These are phyloP conservation scores for Dorcus parallelipipedus DNA, from an alignment of 2,888 invertebrate genomes.

Conservation along the genomic window DNA sequence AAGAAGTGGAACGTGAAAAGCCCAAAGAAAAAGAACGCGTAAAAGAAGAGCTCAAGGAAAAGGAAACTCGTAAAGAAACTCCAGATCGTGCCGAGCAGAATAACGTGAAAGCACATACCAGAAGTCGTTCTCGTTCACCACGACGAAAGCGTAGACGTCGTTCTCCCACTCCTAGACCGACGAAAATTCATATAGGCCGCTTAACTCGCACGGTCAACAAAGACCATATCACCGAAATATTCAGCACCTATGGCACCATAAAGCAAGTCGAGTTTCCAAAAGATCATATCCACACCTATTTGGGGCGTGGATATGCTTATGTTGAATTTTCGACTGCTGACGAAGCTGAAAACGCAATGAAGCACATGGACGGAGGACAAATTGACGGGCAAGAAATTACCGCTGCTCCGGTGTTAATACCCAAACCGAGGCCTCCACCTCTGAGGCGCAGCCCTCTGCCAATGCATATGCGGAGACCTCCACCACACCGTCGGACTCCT, in stretches of 20 bases:
- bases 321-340: slow-evolving; percentile 92
- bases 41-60: slow-evolving; percentile 50
- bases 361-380: slow-evolving; percentile 99
- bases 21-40: slow-evolving; percentile 42
- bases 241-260: slow-evolving; percentile 81
- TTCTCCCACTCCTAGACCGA: slow-evolving; percentile 86
- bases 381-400: slow-evolving; percentile 93
- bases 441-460: slow-evolving; percentile 56
- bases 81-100: slow-evolving; percentile 19
- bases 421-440: slow-evolving; percentile 61
- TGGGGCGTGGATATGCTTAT: slow-evolving; percentile 92
- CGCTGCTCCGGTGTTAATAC: slow-evolving; percentile 87
- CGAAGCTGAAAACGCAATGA: slow-evolving; percentile 97
- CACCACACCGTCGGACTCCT: slow-evolving; percentile 52
- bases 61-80: slow-evolving; percentile 33
- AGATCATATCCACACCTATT: slow-evolving; percentile 83
- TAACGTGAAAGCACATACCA: slow-evolving; percentile 29
- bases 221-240: slow-evolving; percentile 88
- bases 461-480: slow-evolving; percentile 56
- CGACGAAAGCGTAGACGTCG: slow-evolving; percentile 72
- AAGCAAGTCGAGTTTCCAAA: slow-evolving; percentile 86
- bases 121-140: slow-evolving; percentile 63
- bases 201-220: slow-evolving; percentile 89
- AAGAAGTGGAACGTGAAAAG: slow-evolving; percentile 44
- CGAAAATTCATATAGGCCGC: slow-evolving; percentile 90